Evolutionary conservation across 2,888 invertebrate genomes (phyloP).

Genomic region (Clistopyga incitator): DNA sequence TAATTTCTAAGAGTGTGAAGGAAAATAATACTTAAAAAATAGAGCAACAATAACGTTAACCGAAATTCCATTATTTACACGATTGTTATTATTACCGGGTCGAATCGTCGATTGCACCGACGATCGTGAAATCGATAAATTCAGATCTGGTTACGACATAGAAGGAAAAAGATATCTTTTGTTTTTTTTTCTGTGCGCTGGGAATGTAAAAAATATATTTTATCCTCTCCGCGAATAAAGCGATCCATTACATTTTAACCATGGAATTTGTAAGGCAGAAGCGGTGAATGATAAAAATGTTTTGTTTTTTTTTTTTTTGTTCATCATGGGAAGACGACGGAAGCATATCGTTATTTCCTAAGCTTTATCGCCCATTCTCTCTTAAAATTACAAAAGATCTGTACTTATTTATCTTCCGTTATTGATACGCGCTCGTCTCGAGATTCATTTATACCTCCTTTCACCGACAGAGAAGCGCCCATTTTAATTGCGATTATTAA

Average conservation of each 20-base stretch:
- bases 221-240: slow-evolving; percentile 21
- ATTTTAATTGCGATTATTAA: slow-evolving; percentile 48
- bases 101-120: slow-evolving; percentile 9
- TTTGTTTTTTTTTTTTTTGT: slow-evolving; percentile 13
- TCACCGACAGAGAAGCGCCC: slow-evolving; percentile 36
- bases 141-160: neutral
- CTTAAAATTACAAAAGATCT: slow-evolving; percentile 32
- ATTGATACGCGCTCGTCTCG: slow-evolving; percentile 41
- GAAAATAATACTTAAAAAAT: slow-evolving; percentile 61
- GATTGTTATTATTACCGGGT: slow-evolving; percentile 49
- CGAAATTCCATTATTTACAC: slow-evolving; percentile 61
- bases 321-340: slow-evolving; percentile 29
- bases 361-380: slow-evolving; percentile 20
- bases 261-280: slow-evolving; percentile 51
- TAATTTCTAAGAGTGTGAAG: slow-evolving; percentile 19
- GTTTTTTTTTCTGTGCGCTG: slow-evolving; percentile 12
- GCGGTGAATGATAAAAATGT: slow-evolving; percentile 27
- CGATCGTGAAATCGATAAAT: slow-evolving; percentile 21
- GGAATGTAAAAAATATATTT: slow-evolving; percentile 43
- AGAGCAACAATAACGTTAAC: slow-evolving; percentile 64
- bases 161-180: neutral
- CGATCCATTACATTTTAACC: slow-evolving; percentile 20
- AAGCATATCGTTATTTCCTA: slow-evolving; percentile 17
- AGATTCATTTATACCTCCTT: slow-evolving; percentile 33
- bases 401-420: slow-evolving; percentile 28